Conservation (phyloP, 2,888 invertebrate genomes). For the Drosophila neotestacea region DNA sequence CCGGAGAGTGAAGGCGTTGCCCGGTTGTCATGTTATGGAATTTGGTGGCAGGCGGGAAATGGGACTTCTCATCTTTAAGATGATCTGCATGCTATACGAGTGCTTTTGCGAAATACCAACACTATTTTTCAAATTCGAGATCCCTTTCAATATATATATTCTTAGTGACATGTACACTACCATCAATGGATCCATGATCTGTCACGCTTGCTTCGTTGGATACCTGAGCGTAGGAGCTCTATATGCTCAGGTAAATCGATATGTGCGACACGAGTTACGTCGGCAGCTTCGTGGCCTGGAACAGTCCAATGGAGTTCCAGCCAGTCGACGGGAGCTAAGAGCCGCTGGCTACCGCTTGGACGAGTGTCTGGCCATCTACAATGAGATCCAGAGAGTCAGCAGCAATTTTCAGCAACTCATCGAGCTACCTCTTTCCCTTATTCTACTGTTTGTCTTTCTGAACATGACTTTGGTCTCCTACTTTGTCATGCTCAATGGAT, state of each 20-base stretch:
- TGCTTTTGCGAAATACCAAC: slow-evolving; percentile 7
- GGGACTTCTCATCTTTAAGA: slow-evolving; percentile 36
- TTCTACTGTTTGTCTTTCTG: slow-evolving; percentile 38
- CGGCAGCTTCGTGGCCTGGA: slow-evolving; percentile 45
- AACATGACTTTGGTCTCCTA: slow-evolving; percentile 42
- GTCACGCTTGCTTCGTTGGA: slow-evolving; percentile 56
- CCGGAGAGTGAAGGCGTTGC: slow-evolving; percentile 30
- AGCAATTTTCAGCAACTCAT: slow-evolving; percentile 46
- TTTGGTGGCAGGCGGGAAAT: slow-evolving; percentile 57
- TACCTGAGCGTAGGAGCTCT: slow-evolving; percentile 58
- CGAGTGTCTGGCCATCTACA: slow-evolving; percentile 52
- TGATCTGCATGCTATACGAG: slow-evolving; percentile 37
- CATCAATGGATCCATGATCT: slow-evolving; percentile 26
- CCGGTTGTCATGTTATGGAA: neutral
- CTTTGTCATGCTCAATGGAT: slow-evolving; percentile 30
- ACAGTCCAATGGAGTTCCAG: neutral
- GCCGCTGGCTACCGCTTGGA: slow-evolving; percentile 39
- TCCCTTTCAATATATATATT: fast-evolving
- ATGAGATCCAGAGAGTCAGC: slow-evolving; percentile 50
- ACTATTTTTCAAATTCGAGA: neutral
- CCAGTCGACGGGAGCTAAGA: slow-evolving; percentile 23
- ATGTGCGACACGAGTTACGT: slow-evolving; percentile 47
- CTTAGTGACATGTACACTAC: slow-evolving; percentile 28
- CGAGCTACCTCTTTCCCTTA: slow-evolving; percentile 46
- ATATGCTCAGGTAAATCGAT: slow-evolving; percentile 50